Evolutionary conservation across 2,888 invertebrate species (phyloP).

Genomic region (Rhopalosiphum nymphaeae): DNA sequence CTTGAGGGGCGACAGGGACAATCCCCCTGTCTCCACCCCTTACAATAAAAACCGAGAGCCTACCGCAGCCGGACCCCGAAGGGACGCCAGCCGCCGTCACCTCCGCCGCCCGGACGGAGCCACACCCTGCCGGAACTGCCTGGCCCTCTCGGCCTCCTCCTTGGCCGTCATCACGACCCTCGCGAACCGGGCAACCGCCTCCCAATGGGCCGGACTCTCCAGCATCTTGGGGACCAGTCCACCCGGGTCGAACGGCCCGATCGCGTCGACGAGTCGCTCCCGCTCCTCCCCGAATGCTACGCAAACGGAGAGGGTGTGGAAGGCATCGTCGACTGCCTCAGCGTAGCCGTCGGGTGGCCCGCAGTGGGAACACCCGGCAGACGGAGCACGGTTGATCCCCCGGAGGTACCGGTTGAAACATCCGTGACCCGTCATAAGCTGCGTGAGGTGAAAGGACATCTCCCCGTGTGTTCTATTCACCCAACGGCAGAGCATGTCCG

Average conservation of each 20-base stretch:
- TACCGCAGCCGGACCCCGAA: neutral
- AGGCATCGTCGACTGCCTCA: neutral
- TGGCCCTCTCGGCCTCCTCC: neutral
- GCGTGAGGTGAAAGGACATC: no score
- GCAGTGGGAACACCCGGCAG: constrained; percentile 3
- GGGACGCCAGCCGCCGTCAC: neutral
- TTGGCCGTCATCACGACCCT: neutral
- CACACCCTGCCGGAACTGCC: neutral
- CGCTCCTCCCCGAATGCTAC: neutral
- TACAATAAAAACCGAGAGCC: neutral
- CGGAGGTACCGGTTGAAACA: neutral
- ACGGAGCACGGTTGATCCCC: neutral
- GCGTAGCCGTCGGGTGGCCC: neutral
- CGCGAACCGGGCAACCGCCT: neutral
- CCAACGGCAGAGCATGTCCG: no score
- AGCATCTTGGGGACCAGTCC: neutral
- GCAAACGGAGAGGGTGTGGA: neutral
- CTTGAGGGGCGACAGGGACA: no score
- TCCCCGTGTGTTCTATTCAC: no score
- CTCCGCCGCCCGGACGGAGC: neutral
- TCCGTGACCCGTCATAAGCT: neutral
- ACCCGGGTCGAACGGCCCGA: neutral
- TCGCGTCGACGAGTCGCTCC: neutral
- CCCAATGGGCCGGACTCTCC: neutral
- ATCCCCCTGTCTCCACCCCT: neutral